phyloP scores from a whole-genome alignment of 1,140 invertebrate species.

The Diorhabda sublineata region DNA sequence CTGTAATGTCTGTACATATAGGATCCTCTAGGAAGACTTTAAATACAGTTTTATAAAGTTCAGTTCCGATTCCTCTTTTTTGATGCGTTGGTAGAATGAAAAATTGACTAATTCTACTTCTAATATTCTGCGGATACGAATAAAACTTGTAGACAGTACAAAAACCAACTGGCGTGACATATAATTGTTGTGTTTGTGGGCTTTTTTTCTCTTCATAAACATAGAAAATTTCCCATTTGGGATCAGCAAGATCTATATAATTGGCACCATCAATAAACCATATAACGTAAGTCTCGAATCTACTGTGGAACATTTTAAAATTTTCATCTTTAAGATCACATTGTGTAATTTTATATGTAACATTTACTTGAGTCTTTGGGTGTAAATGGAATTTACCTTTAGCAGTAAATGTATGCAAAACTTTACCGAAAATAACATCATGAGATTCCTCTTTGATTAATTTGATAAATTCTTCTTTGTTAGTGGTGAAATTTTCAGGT shows the following conservation, averaged over 20 bases:
- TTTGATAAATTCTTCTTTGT: constrained; percentile 66
- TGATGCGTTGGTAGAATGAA: constrained; percentile 88
- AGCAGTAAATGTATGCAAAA: constrained; percentile 23
- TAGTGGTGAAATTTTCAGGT: constrained; percentile 56
- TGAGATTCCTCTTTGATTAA: constrained; percentile 62
- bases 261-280: constrained; percentile 94
- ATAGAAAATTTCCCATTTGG: constrained; percentile 87
- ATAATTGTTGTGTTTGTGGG: constrained; percentile 53
- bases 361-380: constrained; percentile 50
- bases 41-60: constrained; percentile 45
- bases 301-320: constrained; percentile 76
- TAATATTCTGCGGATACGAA: constrained; percentile 79
- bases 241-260: constrained; percentile 90
- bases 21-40: constrained; percentile 20
- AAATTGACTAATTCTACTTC: constrained; percentile 89
- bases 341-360: constrained; percentile 77
- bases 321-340: constrained; percentile 64
- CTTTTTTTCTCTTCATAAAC: constrained; percentile 78
- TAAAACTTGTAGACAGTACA: constrained; percentile 93
- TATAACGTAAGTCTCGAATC: constrained; percentile 86
- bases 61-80: constrained; percentile 74
- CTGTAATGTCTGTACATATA: constrained; percentile 33
- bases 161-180: constrained; percentile 82
- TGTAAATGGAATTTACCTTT: constrained; percentile 19
- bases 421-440: constrained; percentile 33